These are phyloP conservation scores for Choreutis nemorana DNA, from an alignment of 2,888 invertebrate genomes.

Conservation along the genomic window DNA sequence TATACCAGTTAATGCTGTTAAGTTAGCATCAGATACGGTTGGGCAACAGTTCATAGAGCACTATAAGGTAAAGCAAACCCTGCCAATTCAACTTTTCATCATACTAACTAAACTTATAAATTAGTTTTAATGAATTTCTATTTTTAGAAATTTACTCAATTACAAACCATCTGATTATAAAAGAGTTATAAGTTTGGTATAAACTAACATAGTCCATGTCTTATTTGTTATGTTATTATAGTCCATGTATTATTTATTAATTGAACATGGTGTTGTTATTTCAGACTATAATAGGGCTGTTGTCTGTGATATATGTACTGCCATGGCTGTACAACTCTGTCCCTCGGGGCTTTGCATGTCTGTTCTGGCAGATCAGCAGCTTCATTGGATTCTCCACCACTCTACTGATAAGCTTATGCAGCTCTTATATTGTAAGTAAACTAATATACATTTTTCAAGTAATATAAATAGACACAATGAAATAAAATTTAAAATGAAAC, in stretches of 20 bases:
- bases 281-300: constrained; percentile 47
- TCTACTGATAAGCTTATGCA: constrained; percentile 59
- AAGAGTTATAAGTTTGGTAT: no score
- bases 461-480: no score
- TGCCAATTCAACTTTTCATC: no score
- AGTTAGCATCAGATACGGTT: constrained; percentile 77
- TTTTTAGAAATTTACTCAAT: constrained; percentile 3
- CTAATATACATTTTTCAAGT: no score
- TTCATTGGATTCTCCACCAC: constrained; percentile 53
- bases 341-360: constrained; percentile 68
- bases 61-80: constrained; percentile 45
- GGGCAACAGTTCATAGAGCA: constrained; percentile 76
- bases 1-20: constrained; percentile 79
- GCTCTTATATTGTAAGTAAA: constrained; percentile 63
- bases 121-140: constrained; percentile 2
- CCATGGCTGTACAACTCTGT: constrained; percentile 76
- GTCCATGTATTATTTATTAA: not conserved
- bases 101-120: not conserved
- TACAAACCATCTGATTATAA: no score
- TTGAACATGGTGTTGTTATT: no score
- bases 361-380: constrained; percentile 63
- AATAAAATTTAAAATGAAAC: no score
- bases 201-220: no score
- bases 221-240: not conserved
- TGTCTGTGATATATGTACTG: constrained; percentile 50